A percentile compares a stretch with the other conserved stretches of the same genome.
phyloP scores from a whole-genome alignment of 2,113 vertebrate species.

The Ceyx melanurus region DNA sequence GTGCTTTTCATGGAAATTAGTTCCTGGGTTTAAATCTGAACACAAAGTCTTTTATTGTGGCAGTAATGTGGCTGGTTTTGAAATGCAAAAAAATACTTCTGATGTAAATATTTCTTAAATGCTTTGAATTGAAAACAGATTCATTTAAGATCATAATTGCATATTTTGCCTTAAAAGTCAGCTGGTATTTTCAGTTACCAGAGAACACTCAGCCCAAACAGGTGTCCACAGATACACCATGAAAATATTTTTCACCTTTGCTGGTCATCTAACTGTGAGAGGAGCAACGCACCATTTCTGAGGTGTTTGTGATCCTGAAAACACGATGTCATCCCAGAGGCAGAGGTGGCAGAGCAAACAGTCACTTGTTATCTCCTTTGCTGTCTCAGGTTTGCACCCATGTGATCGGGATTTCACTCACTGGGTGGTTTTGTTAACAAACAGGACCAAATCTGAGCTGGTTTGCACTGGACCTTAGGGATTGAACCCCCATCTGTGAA shows the following conservation, averaged over 20 bases:
- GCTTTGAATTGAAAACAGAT: background rate
- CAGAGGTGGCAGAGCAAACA: background rate
- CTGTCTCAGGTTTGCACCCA: accelerated
- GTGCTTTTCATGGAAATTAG: background rate
- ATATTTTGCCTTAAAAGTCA: background rate
- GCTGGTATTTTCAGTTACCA: background rate
- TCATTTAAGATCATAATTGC: background rate
- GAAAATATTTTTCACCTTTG: background rate
- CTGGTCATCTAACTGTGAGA: background rate
- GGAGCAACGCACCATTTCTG: background rate
- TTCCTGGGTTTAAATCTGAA: background rate
- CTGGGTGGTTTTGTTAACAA: background rate
- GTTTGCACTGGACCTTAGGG: background rate
- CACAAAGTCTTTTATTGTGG: background rate
- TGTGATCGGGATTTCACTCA: background rate
- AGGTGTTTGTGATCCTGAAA: background rate
- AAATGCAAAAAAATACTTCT: background rate
- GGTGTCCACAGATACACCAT: background rate
- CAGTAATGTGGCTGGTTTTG: background rate
- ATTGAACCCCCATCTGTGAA: accelerated
- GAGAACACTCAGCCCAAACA: background rate
- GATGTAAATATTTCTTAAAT: background rate
- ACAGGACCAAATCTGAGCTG: background rate
- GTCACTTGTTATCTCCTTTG: background rate
- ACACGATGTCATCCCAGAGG: background rate